Conservation (phyloP, 2,113 vertebrate genomes). For the Penelope pileata region DNA sequence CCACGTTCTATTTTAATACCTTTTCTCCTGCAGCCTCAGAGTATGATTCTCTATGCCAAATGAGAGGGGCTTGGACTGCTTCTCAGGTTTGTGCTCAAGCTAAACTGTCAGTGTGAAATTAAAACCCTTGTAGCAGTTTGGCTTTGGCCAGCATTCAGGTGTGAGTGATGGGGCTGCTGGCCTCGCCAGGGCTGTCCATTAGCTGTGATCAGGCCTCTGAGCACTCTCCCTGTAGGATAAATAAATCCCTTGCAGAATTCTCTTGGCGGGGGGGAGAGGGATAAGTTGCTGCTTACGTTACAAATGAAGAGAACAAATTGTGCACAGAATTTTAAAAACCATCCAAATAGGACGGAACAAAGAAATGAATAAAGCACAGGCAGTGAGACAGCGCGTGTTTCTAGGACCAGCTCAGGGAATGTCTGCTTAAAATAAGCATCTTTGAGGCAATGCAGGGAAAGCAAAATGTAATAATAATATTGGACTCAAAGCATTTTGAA, state of each 20-base stretch:
- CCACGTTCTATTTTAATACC: background rate
- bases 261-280: background rate
- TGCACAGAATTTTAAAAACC: constrained; percentile 32
- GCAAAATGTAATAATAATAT: background rate
- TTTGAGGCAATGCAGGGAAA: background rate
- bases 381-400: background rate
- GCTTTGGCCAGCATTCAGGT: background rate
- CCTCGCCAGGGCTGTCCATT: background rate
- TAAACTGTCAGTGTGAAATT: background rate
- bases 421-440: constrained; percentile 22
- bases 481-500: constrained; percentile 7
- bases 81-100: background rate
- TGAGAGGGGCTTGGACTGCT: background rate
- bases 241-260: constrained; percentile 2
- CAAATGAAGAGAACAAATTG: constrained; percentile 12
- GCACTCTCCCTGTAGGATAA: background rate
- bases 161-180: constrained; percentile 6
- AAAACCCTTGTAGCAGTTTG: constrained; percentile 13
- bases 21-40: background rate
- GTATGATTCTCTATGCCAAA: background rate
- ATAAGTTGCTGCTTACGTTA: constrained; percentile 11
- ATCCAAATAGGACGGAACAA: constrained; percentile 1
- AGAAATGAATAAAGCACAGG: background rate
- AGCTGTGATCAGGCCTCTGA: background rate
- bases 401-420: background rate